These are phyloP conservation scores for Drosophila trichaetosa DNA, from an alignment of 2,888 invertebrate genomes.

Conservation along the genomic window DNA sequence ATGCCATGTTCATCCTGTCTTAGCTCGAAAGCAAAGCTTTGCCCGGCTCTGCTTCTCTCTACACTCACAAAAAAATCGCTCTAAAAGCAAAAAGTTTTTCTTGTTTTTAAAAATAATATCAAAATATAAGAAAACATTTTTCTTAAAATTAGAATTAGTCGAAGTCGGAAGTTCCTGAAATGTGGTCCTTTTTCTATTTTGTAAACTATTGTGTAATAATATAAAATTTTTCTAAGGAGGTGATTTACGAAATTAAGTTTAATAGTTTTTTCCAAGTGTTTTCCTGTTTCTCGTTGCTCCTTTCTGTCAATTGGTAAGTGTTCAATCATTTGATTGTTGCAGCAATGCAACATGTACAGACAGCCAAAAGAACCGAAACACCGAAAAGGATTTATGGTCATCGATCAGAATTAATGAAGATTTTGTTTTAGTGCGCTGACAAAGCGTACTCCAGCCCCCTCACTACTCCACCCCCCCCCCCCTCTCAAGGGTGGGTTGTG, in stretches of 20 bases:
- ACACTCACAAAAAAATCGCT: background rate
- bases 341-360: slow-evolving; percentile 56
- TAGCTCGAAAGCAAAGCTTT: slow-evolving; percentile 49
- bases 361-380: slow-evolving; percentile 50
- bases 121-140: background rate
- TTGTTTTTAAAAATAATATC: no score
- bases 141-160: background rate
- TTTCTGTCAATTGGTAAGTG: slow-evolving; percentile 51
- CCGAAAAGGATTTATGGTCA: slow-evolving; percentile 84
- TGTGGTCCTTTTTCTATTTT: background rate
- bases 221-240: background rate
- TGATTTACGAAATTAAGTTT: background rate
- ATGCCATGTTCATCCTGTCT: slow-evolving; percentile 59
- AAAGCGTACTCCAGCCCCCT: slow-evolving; percentile 13
- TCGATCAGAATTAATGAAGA: slow-evolving; percentile 86
- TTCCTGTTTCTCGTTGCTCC: background rate
- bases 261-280: background rate
- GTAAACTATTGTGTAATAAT: background rate
- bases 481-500: background rate
- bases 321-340: slow-evolving; percentile 82
- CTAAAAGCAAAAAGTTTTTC: background rate
- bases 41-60: background rate
- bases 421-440: slow-evolving; percentile 68
- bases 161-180: background rate
- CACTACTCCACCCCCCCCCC: background rate